Evolutionary conservation across 2,797 vertebrate genomes (phyloP).

Genomic region (Leucoraja ocellata): DNA sequence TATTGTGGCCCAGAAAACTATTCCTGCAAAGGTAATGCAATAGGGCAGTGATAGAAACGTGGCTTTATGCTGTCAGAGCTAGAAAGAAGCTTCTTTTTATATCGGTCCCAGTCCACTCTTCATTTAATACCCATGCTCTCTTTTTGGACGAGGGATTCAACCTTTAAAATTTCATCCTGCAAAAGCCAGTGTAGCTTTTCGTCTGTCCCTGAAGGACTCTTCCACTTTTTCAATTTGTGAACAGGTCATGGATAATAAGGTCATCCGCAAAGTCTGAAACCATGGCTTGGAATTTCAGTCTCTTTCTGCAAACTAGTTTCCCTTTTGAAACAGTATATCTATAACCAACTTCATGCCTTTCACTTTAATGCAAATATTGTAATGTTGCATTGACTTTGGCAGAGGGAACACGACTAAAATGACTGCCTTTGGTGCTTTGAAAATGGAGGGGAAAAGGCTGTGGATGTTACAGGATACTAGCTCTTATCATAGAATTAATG

Average conservation of each 20-base stretch:
- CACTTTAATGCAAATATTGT: background rate
- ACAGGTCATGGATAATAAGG: background rate
- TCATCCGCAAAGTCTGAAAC: background rate
- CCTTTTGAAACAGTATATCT: background rate
- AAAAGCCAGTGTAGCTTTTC: background rate
- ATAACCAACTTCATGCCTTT: background rate
- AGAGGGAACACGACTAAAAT: background rate
- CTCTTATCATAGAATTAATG: background rate
- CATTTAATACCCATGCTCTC: background rate
- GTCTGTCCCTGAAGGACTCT: background rate
- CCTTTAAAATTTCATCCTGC: background rate
- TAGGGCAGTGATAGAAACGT: background rate
- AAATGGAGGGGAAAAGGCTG: background rate
- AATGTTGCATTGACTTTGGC: background rate
- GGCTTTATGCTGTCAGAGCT: background rate
- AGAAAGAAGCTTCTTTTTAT: background rate
- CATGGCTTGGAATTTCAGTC: background rate
- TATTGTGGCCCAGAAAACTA: background rate
- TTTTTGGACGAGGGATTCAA: background rate
- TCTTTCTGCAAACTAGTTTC: background rate
- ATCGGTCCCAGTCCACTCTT: background rate
- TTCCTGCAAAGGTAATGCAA: background rate
- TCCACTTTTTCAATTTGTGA: slow-evolving; percentile 18
- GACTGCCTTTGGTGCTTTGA: background rate
- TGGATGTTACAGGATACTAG: too few species aligned